phyloP scores from a whole-genome alignment of 2,113 vertebrate species.

The Apteryx owenii region DNA sequence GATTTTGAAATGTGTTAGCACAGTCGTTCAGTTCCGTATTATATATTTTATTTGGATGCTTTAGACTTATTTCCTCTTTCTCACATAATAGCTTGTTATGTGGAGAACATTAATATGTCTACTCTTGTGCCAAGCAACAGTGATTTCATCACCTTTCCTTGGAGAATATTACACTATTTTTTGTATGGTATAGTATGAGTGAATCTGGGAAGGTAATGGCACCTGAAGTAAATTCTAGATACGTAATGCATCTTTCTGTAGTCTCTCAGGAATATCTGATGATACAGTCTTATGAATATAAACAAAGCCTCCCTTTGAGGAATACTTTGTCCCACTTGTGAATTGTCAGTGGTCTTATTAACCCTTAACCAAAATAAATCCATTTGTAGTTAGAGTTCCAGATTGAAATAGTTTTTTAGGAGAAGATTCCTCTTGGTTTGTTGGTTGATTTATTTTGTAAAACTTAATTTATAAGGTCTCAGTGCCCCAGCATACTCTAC shows the following conservation, averaged over 20 bases:
- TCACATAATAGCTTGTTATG: neutral
- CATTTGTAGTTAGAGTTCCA: neutral
- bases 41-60: slow-evolving; percentile 4
- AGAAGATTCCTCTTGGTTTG: neutral
- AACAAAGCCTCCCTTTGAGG: neutral
- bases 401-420: neutral
- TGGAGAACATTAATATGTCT: neutral
- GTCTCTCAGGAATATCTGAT: slow-evolving; percentile 7
- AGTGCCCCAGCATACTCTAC: neutral
- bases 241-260: neutral
- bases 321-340: neutral
- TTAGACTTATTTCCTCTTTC: slow-evolving; percentile 4
- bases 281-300: neutral
- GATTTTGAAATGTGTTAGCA: neutral
- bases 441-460: neutral
- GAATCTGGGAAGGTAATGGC: neutral
- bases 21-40: neutral
- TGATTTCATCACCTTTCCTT: neutral
- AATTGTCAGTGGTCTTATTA: neutral
- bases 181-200: neutral
- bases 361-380: neutral
- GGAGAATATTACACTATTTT: neutral
- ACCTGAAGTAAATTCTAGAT: neutral
- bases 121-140: neutral
- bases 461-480: neutral